phyloP scores from a whole-genome alignment of 2,113 vertebrate genomes.

The Hydrolagus affinis region DNA sequence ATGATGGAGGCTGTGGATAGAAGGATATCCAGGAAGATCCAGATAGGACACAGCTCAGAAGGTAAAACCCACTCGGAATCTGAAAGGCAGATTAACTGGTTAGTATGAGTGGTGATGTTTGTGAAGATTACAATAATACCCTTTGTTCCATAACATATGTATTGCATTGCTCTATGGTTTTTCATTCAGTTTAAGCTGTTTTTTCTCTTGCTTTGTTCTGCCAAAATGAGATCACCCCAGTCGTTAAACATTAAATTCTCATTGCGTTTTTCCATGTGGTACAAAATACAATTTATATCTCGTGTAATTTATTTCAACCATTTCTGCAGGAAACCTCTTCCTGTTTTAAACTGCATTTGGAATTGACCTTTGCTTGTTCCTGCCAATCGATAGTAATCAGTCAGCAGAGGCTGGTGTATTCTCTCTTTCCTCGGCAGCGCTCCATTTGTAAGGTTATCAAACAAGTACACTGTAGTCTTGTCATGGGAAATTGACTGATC shows the following conservation, averaged over 20 bases:
- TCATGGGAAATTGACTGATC: neutral
- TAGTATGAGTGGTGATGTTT: neutral
- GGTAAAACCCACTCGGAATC: slow-evolving; percentile 87
- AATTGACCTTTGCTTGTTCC: neutral
- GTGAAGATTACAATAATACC: neutral
- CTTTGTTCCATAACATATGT: neutral
- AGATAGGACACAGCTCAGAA: slow-evolving; percentile 77
- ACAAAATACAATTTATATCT: neutral
- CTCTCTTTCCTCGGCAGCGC: neutral
- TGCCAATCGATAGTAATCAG: neutral
- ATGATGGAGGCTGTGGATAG: slow-evolving; percentile 97
- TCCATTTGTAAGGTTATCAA: neutral
- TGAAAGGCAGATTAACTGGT: slow-evolving; percentile 51
- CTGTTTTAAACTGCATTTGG: slow-evolving; percentile 1
- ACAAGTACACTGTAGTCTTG: neutral
- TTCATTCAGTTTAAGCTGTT: too few relatives aligned
- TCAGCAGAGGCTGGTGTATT: neutral
- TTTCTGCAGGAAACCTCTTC: slow-evolving; percentile 11
- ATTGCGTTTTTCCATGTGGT: neutral
- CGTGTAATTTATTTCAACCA: neutral
- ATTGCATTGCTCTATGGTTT: too few relatives aligned
- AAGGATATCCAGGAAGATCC: slow-evolving; percentile 95
- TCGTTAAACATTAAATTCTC: neutral
- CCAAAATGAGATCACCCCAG: neutral
- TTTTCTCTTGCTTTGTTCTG: neutral